These are phyloP conservation scores for Siniperca chuatsi DNA, from an alignment of 2,113 vertebrate genomes.

Conservation along the genomic window DNA sequence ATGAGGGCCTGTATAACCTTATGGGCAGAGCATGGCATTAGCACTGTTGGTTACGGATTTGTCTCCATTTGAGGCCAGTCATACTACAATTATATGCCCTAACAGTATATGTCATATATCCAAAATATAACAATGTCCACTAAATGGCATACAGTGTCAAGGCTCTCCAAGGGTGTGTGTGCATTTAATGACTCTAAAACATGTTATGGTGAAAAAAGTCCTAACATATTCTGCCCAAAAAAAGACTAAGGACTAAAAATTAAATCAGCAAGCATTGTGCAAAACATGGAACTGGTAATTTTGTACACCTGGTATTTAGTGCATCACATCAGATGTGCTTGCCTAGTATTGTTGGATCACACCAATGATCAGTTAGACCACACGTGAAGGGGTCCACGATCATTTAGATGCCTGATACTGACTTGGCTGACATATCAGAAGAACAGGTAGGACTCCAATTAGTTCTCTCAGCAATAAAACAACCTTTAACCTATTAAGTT, in stretches of 20 bases:
- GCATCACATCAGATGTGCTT: neutral
- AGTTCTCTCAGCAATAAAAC: constrained; percentile 29
- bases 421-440: constrained; percentile 14
- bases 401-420: neutral
- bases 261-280: neutral
- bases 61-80: constrained; percentile 4
- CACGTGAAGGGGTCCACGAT: neutral
- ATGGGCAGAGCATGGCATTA: neutral
- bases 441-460: constrained; percentile 43
- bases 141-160: constrained; percentile 2
- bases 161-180: neutral
- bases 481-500: constrained; percentile 67
- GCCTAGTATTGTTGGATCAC: neutral
- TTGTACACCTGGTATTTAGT: neutral
- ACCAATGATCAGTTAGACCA: neutral
- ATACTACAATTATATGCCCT: neutral
- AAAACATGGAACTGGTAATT: neutral
- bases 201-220: neutral
- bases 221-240: neutral
- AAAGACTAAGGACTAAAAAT: neutral
- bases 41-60: neutral
- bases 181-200: neutral
- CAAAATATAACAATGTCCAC: neutral
- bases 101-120: neutral
- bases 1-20: neutral